These are phyloP conservation scores for Halcyon chelicuti DNA, from an alignment of 2,797 vertebrate species.

Conservation along the genomic window DNA sequence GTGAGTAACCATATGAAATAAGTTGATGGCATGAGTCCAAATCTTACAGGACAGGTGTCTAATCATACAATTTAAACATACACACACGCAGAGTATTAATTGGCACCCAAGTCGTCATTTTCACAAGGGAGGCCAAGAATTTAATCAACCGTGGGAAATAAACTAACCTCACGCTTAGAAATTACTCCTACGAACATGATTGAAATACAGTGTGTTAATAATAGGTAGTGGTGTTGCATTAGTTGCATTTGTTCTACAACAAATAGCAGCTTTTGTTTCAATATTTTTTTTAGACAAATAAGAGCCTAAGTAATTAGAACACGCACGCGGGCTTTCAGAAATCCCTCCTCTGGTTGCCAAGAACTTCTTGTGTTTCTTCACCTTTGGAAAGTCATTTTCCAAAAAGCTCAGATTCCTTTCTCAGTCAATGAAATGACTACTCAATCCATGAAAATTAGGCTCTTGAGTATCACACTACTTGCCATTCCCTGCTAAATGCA, in stretches of 20 bases:
- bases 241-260: neutral
- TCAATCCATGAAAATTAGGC: neutral
- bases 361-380: neutral
- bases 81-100: slow-evolving; percentile 42
- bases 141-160: slow-evolving; percentile 60
- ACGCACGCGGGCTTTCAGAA: neutral
- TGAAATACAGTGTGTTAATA: neutral
- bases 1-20: neutral
- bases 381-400: neutral
- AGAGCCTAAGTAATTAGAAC: neutral
- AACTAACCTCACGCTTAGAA: slow-evolving; percentile 28
- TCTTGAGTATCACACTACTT: neutral
- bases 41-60: slow-evolving; percentile 56
- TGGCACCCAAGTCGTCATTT: slow-evolving; percentile 51
- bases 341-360: neutral
- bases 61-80: slow-evolving; percentile 48
- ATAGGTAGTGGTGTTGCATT: neutral
- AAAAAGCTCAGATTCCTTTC: neutral
- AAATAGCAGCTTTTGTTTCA: neutral
- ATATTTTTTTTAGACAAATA: neutral
- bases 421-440: neutral
- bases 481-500: neutral
- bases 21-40: slow-evolving; percentile 25
- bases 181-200: neutral
- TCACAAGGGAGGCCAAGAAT: slow-evolving; percentile 82